A percentile compares a stretch with the other conserved stretches of the same genome.
These are phyloP conservation scores for Gobio occitaniae DNA, from an alignment of 2,797 vertebrate species.

Conservation along the genomic window DNA sequence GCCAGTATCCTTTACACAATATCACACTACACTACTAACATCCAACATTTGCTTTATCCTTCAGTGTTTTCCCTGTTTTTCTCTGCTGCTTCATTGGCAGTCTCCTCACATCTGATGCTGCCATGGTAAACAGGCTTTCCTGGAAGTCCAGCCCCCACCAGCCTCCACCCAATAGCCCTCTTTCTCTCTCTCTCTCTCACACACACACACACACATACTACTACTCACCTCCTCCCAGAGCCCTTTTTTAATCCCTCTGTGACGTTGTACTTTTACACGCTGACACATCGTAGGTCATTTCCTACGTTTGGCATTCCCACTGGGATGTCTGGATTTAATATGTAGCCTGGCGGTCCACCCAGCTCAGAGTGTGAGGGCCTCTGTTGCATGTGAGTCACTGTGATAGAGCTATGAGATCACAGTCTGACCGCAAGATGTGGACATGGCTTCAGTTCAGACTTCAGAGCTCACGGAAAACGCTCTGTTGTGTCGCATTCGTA, in stretches of 20 bases:
- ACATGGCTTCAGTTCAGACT: constrained; percentile 31
- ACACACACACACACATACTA: background rate
- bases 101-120: constrained; percentile 38
- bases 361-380: constrained; percentile 38
- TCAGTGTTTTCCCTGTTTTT: constrained; percentile 15
- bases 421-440: constrained; percentile 40
- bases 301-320: constrained; percentile 52
- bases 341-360: constrained; percentile 54
- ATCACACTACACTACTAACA: background rate
- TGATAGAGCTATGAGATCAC: constrained; percentile 59
- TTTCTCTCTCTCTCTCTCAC: background rate
- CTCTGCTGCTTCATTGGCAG: constrained; percentile 46
- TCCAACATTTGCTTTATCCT: background rate
- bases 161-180: constrained; percentile 19
- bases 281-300: constrained; percentile 61
- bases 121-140: constrained; percentile 61
- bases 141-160: constrained; percentile 45
- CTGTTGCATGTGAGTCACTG: constrained; percentile 46
- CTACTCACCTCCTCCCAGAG: constrained; percentile 14
- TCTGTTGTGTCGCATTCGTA: background rate
- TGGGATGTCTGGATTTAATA: constrained; percentile 61
- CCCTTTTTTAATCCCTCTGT: constrained; percentile 24
- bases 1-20: background rate
- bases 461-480: constrained; percentile 13
- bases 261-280: constrained; percentile 53